Base-by-base conservation (phyloP, 2,113 vertebrate genomes). In the Dasypus novemcinctus region DNA sequence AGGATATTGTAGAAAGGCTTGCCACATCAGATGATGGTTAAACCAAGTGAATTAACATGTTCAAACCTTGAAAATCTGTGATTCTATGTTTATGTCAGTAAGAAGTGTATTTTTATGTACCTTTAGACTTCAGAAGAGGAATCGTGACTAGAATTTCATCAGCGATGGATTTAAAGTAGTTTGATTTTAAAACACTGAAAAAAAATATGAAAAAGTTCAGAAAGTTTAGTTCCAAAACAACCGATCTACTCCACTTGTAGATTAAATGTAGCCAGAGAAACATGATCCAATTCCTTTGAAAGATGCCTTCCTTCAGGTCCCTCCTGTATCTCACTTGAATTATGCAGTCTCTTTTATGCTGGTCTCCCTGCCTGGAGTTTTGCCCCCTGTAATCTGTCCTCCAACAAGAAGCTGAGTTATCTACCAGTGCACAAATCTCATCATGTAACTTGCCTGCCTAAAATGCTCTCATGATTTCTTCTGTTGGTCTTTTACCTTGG, bases 91-190 rank as follows among this genome's bases (percentile, higher is more conserved):
- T 97, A 87, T 95, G 91, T 95, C 94, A 96, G 89, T 81, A 94
- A 96, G 93, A 95, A 96, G 95, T 97, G n/a, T 97, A 97, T 97
- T 97, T 97, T 97, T 97, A 96, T 96, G 95, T 93, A 97, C 97
- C 97, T 97, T 97, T 97, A 95, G 82, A 79, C 54, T 97, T 96
- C 74, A 97, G 94, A 97, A 87, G 66, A 81, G 86, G 89, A 97
- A 96, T 97, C 97, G 97, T 97, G 97, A 97, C 97, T 97, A 52
- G 86, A 96, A 68, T 96, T 96, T 97, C 95, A 97, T 96, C 97
- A 97, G 97, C 96, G 89, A 97, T 96, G 74, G 89, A 93, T 97
- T 97, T 97, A 96, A 97, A 97, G 97, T 96, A 97, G 94, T 95
- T 97, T 97, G 95, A 96, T 97, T 96, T 97, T 97, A 94, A 97